Evolutionary conservation across 2,888 invertebrate genomes (phyloP), one percentile per base, ranked within the genome.

Genomic region (Euclidia mi): DNA sequence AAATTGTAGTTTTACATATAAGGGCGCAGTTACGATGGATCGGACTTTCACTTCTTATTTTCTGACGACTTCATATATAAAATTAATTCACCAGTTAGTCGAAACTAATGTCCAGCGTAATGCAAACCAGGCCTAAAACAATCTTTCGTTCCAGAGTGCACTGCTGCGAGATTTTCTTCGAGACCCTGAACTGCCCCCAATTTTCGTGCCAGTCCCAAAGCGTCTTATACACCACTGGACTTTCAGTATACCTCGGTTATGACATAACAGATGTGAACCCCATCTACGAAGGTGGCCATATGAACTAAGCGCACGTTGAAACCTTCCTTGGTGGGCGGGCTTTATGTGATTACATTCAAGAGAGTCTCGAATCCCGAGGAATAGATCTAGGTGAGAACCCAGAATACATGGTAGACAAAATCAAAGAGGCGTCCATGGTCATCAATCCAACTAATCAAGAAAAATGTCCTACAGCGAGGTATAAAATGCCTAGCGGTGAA

Each of bases 101-200:
- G n/a, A n/a, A n/a, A n/a, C n/a, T n/a, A n/a, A n/a, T n/a, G n/a
- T n/a, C n/a, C n/a, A n/a, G n/a, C n/a, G n/a, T n/a, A n/a, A n/a
- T n/a, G n/a, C n/a, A n/a, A n/a, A n/a, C n/a, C n/a, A n/a, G n/a
- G n/a, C 2, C 20, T 25, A 6, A 12, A 1, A 9, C n/a, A 2
- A 6, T 20, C 1, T 55, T 63, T 42, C 2, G 11, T 76, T 76
- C 0, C 86, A 92, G 93, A 72, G 67, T 82, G 3, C 85, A 87
- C 78, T 89, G 85, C 71, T 90, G 91, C 45, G 88, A 94, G 65
- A 76, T 92, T 32, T 89, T 91, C 52, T 92, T 92, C 51, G 93
- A 94, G 56, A 84, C 85, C 0, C 65, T 94, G 1, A 94, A 93
- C 35, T 63, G 72, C 0, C 91, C 93, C 0, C 85, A 82, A 0